phyloP scores from a whole-genome alignment of 2,888 invertebrate species.

The Argyresthia goedartella region DNA sequence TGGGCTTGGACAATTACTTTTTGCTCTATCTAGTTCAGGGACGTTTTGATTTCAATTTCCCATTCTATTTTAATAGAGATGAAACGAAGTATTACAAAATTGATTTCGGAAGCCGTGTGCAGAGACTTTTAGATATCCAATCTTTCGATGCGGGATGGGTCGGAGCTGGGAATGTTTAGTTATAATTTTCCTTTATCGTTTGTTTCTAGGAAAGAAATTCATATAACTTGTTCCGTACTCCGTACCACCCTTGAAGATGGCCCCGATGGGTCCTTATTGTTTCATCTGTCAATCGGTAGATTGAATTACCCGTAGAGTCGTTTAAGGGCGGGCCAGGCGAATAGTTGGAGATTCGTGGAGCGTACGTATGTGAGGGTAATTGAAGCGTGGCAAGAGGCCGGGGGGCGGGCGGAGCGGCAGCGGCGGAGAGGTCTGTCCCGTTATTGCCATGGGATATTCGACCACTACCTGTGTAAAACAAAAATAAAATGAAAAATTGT shows the following conservation, averaged over 20 bases:
- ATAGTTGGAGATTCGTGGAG: conserved; percentile 32
- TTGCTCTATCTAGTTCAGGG: conserved; percentile 20
- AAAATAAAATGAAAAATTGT: no score
- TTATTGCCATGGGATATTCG: no score
- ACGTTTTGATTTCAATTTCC: conserved; percentile 49
- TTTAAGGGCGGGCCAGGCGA: conserved; percentile 26
- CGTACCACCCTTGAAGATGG: neutral
- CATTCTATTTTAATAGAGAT: conserved; percentile 42
- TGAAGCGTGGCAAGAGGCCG: conserved; percentile 33
- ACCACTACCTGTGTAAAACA: no score
- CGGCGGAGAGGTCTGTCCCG: no score
- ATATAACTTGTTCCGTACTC: neutral
- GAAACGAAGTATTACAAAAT: conserved; percentile 22
- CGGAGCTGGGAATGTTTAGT: no score
- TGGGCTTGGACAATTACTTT: conserved; percentile 51
- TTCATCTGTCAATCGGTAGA: conserved; percentile 15
- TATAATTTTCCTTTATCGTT: neutral
- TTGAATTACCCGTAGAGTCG: conserved; percentile 30
- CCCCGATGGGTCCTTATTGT: neutral
- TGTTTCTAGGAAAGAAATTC: neutral
- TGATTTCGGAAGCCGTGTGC: neutral
- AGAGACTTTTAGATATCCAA: no score
- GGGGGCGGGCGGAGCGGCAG: no score
- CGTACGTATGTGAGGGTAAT: conserved; percentile 45
- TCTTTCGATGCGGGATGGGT: no score